Base-by-base conservation (phyloP, 2,797 vertebrate genomes). In the Melanotaenia maccullochi region DNA sequence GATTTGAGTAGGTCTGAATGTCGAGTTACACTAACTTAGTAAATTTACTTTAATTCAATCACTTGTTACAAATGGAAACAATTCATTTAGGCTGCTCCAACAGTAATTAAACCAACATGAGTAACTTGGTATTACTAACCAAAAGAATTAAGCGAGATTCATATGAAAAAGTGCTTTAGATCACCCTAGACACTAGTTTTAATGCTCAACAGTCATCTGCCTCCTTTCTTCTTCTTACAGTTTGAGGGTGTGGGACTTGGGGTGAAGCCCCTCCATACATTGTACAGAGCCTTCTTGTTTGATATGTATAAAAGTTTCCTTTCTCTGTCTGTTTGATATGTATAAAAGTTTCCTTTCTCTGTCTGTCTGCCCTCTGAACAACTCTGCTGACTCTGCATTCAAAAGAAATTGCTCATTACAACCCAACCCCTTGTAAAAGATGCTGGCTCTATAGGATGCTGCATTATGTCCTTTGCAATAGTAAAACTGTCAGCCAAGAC, bases 331-430 rank as follows among this genome's bases (percentile, higher is more conserved):
- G n/a, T 71, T 40, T 13, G 8, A 35, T 13, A 40, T 40, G 13
- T 40, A 40, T 8, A n/a, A 65, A 67, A 63, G 64, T 84, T 81
- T 68, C 6, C 73, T 84, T 44, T 72, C 42, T 49, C 33, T 38
- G 8, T 74, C 70, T 68, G 22, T 71, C 75, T 79, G 66, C 38
- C 73, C 67, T 77, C 65, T 72, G 49, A 67, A 69, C 73, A 65
- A 57, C 25, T 85, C 58, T 81, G 83, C 78, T 89, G 88, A 90
- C 73, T 78, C 9, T 25, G 63, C 82, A 75, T 78, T 78, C 20
- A 66, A 61, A 83, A 65, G 18, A 80, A 77, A 74, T 70, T 74
- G 49, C 78, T 92, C 59, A 86, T 92, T 92, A 90, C 74, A 78
- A 64, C 35, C 65, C 40, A 58, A n/a, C 60, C 51, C 7, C 54